These are phyloP conservation scores for Drosophila peninsularis DNA, from an alignment of 2,888 invertebrate genomes.

Conservation along the genomic window DNA sequence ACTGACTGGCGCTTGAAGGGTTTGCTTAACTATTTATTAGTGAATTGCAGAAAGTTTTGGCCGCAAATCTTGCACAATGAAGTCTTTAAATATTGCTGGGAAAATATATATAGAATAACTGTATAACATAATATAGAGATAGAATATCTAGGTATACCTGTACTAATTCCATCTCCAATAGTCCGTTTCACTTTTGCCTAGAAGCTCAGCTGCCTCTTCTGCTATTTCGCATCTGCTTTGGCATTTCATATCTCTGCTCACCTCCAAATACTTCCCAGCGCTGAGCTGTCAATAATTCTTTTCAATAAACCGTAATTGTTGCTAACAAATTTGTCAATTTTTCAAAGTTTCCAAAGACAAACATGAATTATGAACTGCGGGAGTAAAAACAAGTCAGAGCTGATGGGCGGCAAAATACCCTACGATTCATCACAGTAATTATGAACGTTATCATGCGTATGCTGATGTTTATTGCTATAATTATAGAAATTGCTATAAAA, in stretches of 20 bases:
- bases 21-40: conserved; percentile 10
- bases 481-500: too few species aligned
- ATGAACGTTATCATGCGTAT: too few species aligned
- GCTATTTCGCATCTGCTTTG: not conserved
- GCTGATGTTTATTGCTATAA: too few species aligned
- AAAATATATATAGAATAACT: not conserved
- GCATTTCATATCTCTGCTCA: conserved; percentile 12
- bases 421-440: not conserved
- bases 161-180: not conserved
- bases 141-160: not conserved
- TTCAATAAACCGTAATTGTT: conserved; percentile 38
- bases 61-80: not conserved
- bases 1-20: conserved; percentile 1
- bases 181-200: too few species aligned
- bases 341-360: conserved; percentile 7
- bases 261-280: conserved; percentile 1
- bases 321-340: conserved; percentile 38
- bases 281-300: conserved; percentile 13
- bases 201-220: not conserved
- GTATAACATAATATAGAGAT: not conserved
- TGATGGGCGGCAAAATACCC: conserved; percentile 1
- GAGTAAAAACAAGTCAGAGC: not conserved
- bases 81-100: not conserved
- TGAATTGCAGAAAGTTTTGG: conserved; percentile 8
- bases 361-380: conserved; percentile 25